Conservation (phyloP, 2,888 invertebrate species). For the Lomographa bimaculata region DNA sequence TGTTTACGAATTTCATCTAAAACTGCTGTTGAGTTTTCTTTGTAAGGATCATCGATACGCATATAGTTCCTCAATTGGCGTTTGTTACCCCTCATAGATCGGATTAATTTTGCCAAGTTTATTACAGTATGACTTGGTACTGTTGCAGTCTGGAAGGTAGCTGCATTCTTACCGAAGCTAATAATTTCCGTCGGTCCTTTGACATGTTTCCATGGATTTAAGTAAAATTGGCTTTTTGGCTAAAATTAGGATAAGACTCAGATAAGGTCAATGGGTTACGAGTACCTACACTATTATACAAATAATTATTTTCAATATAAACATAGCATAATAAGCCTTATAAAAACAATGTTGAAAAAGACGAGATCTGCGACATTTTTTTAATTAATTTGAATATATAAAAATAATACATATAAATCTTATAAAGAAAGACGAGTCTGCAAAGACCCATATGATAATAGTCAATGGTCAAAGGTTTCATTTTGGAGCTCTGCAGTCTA, state of each 20-base stretch:
- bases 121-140: constrained; percentile 33
- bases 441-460: no score
- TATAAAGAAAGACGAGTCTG: no score
- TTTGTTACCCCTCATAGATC: constrained; percentile 10
- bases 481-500: no score
- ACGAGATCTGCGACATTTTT: no score
- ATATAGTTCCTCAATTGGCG: neutral
- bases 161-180: constrained; percentile 47
- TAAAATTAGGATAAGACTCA: neutral
- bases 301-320: no score
- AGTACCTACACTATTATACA: no score
- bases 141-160: constrained; percentile 24
- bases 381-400: no score
- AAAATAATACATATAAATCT: no score
- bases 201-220: constrained; percentile 56
- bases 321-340: no score
- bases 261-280: no score
- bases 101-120: constrained; percentile 29
- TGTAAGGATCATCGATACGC: constrained; percentile 12
- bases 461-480: no score
- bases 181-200: constrained; percentile 45
- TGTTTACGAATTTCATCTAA: constrained; percentile 14
- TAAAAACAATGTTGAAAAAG: no score
- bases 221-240: constrained; percentile 31
- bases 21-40: constrained; percentile 10